Base-by-base conservation (phyloP, 2,113 vertebrate genomes). In the Toxotes jaculatrix region DNA sequence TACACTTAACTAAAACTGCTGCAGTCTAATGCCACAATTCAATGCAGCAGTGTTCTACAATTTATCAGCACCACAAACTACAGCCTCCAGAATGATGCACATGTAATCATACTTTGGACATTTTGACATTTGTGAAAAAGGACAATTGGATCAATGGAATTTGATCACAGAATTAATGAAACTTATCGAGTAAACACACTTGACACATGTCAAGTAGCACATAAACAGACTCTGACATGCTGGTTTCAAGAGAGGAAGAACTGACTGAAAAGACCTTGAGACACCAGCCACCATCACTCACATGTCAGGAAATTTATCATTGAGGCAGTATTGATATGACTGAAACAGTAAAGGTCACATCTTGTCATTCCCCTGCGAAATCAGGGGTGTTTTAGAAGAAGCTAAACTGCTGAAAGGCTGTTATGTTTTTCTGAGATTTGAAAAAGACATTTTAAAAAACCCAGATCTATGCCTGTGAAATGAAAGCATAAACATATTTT, bases 321-420 rank as follows among this genome's bases (percentile, higher is more conserved):
- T 27, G 55, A 71, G 5, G 51, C 6, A 8, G 13, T 62, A 36
- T 70, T 66, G 62, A 38, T 76, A 53, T 55, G 66, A 73, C 9
- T 69, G 67, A 79, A 88, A 76, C 10, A 5, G n/a, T 45, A 19
- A 61, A 80, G 38, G 80, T 34, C 47, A 51, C 56, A 45, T 49
- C 2, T 47, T 53, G 36, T 74, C 21, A 7, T 60, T 83, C 12
- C 21, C 49, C 77, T 80, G 59, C 31, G 16, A 55, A 80, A 80
- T 70, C 21, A 66, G 79, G 51, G 27, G 27, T 27, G 43, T 45
- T 45, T 45, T 14, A 45, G 43, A 45, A 45, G 12, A 45, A 45
- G 1, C 13, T 16, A 45, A 1, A 4, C 27, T 36, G 6, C 36
- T 5, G 43, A 3, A 45, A 45, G 43, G 13, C 43, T 45, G 16